phyloP scores from a whole-genome alignment of 2,113 vertebrate genomes.

The Sinocyclocheilus anshuiensis region DNA sequence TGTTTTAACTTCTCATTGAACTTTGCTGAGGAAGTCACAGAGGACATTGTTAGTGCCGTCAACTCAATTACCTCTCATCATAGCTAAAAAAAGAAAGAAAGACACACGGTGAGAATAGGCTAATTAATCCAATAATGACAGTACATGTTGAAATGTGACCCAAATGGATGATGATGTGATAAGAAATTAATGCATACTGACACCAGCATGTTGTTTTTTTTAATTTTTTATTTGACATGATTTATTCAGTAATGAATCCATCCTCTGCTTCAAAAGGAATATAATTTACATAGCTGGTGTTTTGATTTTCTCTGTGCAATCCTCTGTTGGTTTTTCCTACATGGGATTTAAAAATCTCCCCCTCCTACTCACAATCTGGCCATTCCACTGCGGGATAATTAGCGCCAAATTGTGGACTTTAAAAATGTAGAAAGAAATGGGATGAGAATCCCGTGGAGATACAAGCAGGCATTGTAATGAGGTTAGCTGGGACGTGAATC shows the following conservation, averaged over 20 bases:
- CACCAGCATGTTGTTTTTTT: background rate
- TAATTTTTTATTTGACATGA: background rate
- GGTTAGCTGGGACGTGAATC: slow-evolving; percentile 19
- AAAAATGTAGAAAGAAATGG: slow-evolving; percentile 10
- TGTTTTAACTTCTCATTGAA: too few species aligned
- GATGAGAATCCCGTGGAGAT: slow-evolving; percentile 24
- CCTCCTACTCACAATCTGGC: slow-evolving; percentile 21
- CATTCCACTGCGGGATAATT: slow-evolving; percentile 27
- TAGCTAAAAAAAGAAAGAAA: background rate
- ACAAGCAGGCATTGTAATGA: slow-evolving; percentile 18
- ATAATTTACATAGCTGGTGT: slow-evolving; percentile 15
- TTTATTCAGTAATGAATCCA: background rate
- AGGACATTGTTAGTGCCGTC: too few species aligned
- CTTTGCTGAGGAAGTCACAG: too few species aligned
- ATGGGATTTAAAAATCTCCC: slow-evolving; percentile 1
- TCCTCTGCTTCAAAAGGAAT: slow-evolving; percentile 14
- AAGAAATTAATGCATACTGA: slow-evolving; percentile 23
- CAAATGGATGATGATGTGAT: slow-evolving; percentile 6
- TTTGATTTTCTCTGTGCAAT: background rate
- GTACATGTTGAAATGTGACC: slow-evolving; percentile 6
- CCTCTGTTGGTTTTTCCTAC: slow-evolving; percentile 11
- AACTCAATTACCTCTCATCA: too few species aligned
- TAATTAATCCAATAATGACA: slow-evolving; percentile 12
- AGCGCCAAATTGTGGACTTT: slow-evolving; percentile 30
- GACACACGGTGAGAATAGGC: too few species aligned